Base-by-base conservation (phyloP, 2,797 vertebrate genomes). In the Phataginus tricuspis region DNA sequence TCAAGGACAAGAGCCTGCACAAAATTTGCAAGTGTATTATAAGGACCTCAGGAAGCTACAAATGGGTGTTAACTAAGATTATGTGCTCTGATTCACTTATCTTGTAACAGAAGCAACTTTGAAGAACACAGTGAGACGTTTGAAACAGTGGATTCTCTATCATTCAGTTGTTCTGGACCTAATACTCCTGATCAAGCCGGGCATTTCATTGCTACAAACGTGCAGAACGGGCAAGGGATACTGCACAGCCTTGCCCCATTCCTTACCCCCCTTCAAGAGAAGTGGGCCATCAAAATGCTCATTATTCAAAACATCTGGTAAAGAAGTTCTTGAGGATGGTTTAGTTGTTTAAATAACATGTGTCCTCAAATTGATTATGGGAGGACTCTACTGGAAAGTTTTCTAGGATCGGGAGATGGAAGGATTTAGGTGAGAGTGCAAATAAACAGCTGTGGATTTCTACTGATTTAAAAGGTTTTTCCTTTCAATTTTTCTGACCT, bases 191-290 rank as follows among this genome's bases (percentile, higher is more conserved):
- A 16, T 88, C 29, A 66, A 49, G 0, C 23, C 9, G 31, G 23
- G 11, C 21, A 29, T 29, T 87, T 86, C 88, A 34, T 1, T 23
- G 42, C 4, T 57, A 10, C 2, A 25, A 39, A 12, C 12, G 14
- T 19, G 5, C 5, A 82, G 2, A 57, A 57, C 23, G 34, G 4
- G 1, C 45, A 55, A 11, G 12, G 8, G 53, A 34, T 15, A 16
- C 21, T 7, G 12, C 2, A 3, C 3, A 42, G 11, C 8, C 8
- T 0, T 2, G 12, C 7, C 34, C 55, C 63, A 18, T 68, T 61
- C 16, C 19, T 19, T 64, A 34, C 4, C 16, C 9, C 6, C 0
- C 29, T 49, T 13, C 15, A n/a, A 72, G 63, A 19, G 63, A 25
- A 57, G 8, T n/a, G 23, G 15, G 5, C 42, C 34, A 25, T 86